These are phyloP conservation scores for Ennomos quercinarius DNA, from an alignment of 2,888 invertebrate genomes.

Conservation along the genomic window DNA sequence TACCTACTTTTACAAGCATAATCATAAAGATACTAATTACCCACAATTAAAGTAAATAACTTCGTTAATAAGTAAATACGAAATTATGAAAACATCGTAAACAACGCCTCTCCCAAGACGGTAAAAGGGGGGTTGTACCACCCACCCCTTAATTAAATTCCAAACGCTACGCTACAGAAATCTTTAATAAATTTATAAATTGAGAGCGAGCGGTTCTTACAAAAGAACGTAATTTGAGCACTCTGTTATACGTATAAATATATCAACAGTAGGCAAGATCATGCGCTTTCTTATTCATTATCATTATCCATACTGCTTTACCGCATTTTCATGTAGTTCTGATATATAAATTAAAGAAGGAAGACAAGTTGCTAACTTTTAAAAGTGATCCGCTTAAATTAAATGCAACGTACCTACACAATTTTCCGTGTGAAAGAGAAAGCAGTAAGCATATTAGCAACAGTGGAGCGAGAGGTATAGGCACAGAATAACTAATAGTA, in stretches of 20 bases:
- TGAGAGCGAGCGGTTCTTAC: constrained; percentile 72
- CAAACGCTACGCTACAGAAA: constrained; percentile 42
- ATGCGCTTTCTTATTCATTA: background rate
- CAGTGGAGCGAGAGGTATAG: no score
- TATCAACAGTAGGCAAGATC: constrained; percentile 18
- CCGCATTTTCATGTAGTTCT: no score
- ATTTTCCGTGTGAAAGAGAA: no score
- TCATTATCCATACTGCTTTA: no score
- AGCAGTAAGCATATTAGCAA: no score
- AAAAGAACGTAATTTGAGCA: constrained; percentile 71
- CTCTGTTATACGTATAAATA: constrained; percentile 46
- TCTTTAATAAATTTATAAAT: constrained; percentile 82
- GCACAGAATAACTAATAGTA: no score
- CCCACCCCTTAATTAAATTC: constrained; percentile 62
- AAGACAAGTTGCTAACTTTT: no score
- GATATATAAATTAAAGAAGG: no score
- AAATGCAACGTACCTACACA: no score
- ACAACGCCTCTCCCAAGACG: constrained; percentile 22
- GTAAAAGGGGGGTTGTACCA: constrained; percentile 18
- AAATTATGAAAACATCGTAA: constrained; percentile 26
- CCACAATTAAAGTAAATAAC: constrained; percentile 25
- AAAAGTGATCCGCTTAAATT: no score
- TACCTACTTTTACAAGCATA: constrained; percentile 8
- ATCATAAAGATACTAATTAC: constrained; percentile 13
- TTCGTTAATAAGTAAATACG: constrained; percentile 25